Evolutionary conservation across 2,113 vertebrate species (phyloP), one percentile per base, ranked within the genome.

Genomic region (Prunella fulvescens): DNA sequence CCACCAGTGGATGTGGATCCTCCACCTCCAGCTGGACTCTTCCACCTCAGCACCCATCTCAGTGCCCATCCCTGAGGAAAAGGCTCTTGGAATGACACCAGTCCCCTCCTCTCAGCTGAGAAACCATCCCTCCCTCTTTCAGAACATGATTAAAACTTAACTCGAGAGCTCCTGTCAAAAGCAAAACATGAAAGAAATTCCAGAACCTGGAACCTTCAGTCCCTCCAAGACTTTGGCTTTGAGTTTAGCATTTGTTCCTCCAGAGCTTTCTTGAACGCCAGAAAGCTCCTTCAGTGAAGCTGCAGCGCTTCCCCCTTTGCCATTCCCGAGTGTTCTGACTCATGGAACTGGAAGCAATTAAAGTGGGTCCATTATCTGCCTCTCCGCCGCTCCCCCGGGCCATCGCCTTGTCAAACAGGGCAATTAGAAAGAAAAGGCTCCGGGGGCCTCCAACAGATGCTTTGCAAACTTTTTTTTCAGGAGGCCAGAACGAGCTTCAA

Each of bases 401-500:
- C 26, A 88, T 28, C 5, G 1, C 89, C 28, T 85, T 97, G 96
- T 96, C 96, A 96, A 93, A 96, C 76, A 86, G 13, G 84, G 91
- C 96, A 96, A 97, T 97, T 96, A 95, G 96, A 88, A 94, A 69
- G 93, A 97, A 97, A 95, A 90, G 96, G 79, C 97, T 95, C 95
- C 8, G 10, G 96, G 85, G 96, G 54, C 86, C 92, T 92, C 81
- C 94, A 90, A 92, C 82, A 96, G 93, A 94, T 88, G 81, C 88
- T 93, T 78, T 48, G 76, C 90, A 96, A 92, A 94, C 90, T 76
- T 92, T 95, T 93, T 93, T 95, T 89, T 50, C 82, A 73, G 95
- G 94, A 95, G 89, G 97, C 92, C 95, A 69, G 69, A 95, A 82
- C 73, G 72, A 91, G 94, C 94, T 48, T 92, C 94, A 54, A 28